Evolutionary conservation across 2,113 vertebrate genomes (phyloP), one percentile per base, ranked within the genome.

Genomic region (Sebastes schlegelii): DNA sequence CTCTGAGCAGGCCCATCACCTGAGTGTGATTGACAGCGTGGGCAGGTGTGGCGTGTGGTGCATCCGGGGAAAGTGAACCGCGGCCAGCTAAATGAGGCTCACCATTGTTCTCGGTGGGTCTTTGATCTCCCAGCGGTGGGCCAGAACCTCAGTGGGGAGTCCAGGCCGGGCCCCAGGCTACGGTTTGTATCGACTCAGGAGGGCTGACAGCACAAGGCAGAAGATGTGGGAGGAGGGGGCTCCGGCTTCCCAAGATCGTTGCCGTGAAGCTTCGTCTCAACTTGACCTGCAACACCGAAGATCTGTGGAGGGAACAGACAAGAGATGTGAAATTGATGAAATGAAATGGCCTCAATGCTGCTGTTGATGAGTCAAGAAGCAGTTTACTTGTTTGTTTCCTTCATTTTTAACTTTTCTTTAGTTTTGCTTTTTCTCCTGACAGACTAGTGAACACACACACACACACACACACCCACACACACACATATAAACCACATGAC

Each of bases 41-140:
- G 93, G 96, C 97, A 97, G 96, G 96, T 97, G 97, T 95, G 95
- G 91, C 90, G 34, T 34, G 34, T 34, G 83, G 91, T 94, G 95
- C 94, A 95, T 96, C 93, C 90, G 92, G 90, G 0, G 83, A 94
- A 88, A 91, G 92, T 91, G 88, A 95, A 95, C 95, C 66, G 87
- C 90, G 92, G 72, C 57, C 11, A 26, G 34, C 92, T 91, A 89
- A 93, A 95, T 92, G 96, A 96, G 74, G 84, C 93, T 94, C 87
- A 93, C 96, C 91, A 97, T 97, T 98, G 96, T 98, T 96, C 95
- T 84, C 89, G 34, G 80, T 8, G 88, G 93, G 90, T 93, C 96
- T 98, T 97, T 98, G 97, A 98, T 97, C 96, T 96, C 91, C 67
- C 93, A 95, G 94, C 94, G 94, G 96, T 95, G 92, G 92, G 94